These are phyloP conservation scores for Apamea sordens DNA, from an alignment of 2,888 invertebrate species.

Conservation along the genomic window DNA sequence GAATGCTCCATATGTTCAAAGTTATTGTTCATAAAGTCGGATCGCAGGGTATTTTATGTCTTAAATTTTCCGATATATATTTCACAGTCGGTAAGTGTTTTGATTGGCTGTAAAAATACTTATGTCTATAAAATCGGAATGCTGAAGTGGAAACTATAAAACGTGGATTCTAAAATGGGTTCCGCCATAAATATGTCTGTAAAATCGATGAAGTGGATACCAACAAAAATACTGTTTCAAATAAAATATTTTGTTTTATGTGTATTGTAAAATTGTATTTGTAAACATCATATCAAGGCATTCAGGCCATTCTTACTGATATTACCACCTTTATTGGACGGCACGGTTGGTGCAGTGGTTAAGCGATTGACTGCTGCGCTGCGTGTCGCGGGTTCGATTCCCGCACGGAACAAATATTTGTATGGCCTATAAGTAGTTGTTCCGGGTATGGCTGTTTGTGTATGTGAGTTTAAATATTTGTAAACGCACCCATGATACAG, in stretches of 20 bases:
- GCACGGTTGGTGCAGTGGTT: no score
- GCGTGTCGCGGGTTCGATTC: no score
- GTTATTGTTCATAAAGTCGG: slow-evolving; percentile 52
- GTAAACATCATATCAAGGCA: neutral
- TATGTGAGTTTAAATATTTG: no score
- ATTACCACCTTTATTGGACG: neutral
- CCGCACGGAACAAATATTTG: no score
- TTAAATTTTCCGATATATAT: slow-evolving; percentile 44
- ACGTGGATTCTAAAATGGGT: slow-evolving; percentile 46
- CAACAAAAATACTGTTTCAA: slow-evolving; percentile 5
- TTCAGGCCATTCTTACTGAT: neutral
- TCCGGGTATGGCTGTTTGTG: no score
- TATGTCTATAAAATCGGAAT: slow-evolving; percentile 57
- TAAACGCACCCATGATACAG: no score
- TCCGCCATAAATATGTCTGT: slow-evolving; percentile 50
- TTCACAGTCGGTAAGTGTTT: slow-evolving; percentile 52
- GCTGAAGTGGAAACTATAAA: slow-evolving; percentile 58
- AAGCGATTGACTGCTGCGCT: no score
- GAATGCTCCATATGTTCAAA: slow-evolving; percentile 29
- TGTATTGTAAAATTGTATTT: slow-evolving; percentile 22
- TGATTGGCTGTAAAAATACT: slow-evolving; percentile 59
- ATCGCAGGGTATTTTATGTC: slow-evolving; percentile 42
- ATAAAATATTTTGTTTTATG: slow-evolving; percentile 22
- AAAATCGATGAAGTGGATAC: slow-evolving; percentile 15
- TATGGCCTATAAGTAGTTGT: no score